phyloP scores from a whole-genome alignment of 1,140 invertebrate species.

The Xylocopa sonorina region DNA sequence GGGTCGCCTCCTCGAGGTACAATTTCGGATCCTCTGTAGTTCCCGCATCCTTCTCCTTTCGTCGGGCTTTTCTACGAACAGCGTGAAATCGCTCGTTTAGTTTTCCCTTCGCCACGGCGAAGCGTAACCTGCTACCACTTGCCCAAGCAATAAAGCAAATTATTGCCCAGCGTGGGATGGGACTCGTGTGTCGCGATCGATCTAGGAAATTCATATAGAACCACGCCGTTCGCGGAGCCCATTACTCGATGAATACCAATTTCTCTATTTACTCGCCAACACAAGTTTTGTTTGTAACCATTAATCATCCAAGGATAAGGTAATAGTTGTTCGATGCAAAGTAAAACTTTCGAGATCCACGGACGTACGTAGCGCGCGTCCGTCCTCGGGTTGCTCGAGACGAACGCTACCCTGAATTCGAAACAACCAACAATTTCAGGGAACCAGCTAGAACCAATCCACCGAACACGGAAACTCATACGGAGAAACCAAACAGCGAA shows the following conservation, averaged over 20 bases:
- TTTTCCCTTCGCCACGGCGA: background rate
- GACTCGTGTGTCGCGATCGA: background rate
- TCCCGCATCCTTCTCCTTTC: constrained; percentile 95
- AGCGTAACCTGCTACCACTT: background rate
- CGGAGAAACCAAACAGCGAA: no score
- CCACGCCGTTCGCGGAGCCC: no score
- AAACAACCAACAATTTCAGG: background rate
- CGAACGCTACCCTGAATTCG: background rate
- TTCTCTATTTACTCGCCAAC: no score
- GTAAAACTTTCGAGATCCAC: background rate
- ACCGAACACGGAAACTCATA: background rate
- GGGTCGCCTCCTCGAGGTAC: constrained; percentile 95
- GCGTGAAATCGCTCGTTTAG: constrained; percentile 26
- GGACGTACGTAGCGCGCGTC: no score
- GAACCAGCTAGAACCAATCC: background rate
- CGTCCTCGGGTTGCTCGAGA: background rate
- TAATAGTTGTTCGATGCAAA: no score
- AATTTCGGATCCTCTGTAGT: constrained; percentile 94
- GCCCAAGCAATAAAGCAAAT: constrained; percentile 35
- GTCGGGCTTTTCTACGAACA: constrained; percentile 94
- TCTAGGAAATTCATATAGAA: background rate
- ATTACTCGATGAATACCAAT: no score
- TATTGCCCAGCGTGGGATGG: background rate
- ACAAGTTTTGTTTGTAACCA: no score
- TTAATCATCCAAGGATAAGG: no score